phyloP scores from a whole-genome alignment of 2,797 vertebrate species.

The Manis crassicaudata region DNA sequence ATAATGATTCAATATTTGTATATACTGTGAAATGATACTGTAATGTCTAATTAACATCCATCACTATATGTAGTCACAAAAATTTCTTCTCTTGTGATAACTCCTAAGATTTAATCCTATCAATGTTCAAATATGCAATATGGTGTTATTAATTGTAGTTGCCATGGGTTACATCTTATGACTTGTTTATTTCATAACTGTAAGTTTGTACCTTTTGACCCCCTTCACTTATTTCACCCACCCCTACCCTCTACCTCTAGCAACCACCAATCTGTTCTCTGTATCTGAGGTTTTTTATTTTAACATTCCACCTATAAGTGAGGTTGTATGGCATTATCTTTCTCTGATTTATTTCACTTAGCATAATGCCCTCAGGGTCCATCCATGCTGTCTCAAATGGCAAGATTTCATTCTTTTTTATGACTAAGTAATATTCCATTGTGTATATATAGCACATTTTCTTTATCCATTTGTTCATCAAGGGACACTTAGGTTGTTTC shows the following conservation, averaged over 20 bases:
- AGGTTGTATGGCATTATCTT: neutral
- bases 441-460: neutral
- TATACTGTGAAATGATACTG: neutral
- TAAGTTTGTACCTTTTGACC: neutral
- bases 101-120: neutral
- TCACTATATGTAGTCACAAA: too few species aligned
- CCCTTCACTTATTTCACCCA: neutral
- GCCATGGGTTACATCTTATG: too few species aligned
- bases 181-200: neutral
- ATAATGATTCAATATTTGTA: neutral
- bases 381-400: neutral
- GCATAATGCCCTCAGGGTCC: neutral
- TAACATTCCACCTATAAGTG: neutral
- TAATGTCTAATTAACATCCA: neutral
- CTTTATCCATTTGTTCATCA: neutral
- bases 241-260: neutral
- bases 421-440: neutral
- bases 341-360: neutral
- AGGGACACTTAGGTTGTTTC: neutral
- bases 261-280: neutral
- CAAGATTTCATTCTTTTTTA: neutral
- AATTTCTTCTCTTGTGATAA: neutral
- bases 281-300: neutral
- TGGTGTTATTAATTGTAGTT: neutral
- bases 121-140: neutral